Evolutionary conservation across 2,113 vertebrate genomes (phyloP).

Genomic region (Myrmecophaga tridactyla): DNA sequence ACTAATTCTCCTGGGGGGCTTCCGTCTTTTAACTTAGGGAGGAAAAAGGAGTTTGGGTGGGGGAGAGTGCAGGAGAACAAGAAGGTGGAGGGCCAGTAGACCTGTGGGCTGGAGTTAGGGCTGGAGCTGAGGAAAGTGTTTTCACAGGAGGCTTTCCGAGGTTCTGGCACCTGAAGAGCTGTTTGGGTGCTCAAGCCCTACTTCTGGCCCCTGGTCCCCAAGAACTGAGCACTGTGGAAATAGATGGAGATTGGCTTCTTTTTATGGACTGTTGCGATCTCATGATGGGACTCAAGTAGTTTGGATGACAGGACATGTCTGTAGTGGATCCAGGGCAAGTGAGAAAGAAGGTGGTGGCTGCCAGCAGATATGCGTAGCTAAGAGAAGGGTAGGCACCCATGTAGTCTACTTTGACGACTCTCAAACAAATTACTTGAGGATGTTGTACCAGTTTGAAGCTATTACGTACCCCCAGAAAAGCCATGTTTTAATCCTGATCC

Average conservation of each 20-base stretch:
- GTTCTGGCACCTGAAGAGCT: neutral
- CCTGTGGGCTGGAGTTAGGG: neutral
- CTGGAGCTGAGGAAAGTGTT: neutral
- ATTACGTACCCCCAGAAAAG: too few species aligned
- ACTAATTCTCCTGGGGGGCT: too few species aligned
- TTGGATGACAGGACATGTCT: neutral
- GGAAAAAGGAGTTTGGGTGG: neutral
- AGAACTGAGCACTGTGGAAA: neutral
- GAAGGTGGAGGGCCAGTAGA: too few species aligned
- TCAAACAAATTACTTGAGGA: accelerated
- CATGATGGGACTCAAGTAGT: neutral
- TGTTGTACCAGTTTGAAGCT: too few species aligned
- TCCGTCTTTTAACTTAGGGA: neutral
- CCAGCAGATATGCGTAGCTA: accelerated
- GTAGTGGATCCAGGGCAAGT: neutral
- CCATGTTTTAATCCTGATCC: too few species aligned
- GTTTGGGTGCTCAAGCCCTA: neutral
- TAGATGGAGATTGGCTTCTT: neutral
- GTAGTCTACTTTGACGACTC: neutral
- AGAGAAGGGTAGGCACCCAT: neutral
- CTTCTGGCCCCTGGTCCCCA: neutral
- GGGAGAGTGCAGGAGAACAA: accelerated
- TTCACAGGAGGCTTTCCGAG: neutral
- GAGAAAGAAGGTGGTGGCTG: neutral
- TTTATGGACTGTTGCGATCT: accelerated